phyloP scores from a whole-genome alignment of 1,140 invertebrate species.

The Lasaia peninsularis region DNA sequence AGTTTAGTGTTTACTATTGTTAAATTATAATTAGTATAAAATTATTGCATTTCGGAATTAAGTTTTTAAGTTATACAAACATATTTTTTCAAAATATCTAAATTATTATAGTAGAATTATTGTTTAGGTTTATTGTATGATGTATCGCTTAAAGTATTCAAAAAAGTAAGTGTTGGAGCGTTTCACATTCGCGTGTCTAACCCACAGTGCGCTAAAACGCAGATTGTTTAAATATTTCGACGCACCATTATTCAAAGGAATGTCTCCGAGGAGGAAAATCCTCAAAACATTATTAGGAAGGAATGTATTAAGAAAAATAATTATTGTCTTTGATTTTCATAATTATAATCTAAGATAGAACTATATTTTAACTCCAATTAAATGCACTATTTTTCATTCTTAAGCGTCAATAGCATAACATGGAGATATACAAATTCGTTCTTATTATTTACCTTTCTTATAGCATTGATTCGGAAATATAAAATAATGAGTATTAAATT shows the following conservation, averaged over 20 bases:
- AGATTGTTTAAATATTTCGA: slow-evolving; percentile 10
- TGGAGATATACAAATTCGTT: neutral
- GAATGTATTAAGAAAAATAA: slow-evolving; percentile 4
- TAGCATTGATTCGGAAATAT: neutral
- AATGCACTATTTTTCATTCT: slow-evolving; percentile 1
- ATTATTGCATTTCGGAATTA: no score
- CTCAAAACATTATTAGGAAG: slow-evolving; percentile 1
- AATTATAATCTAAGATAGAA: slow-evolving; percentile 4
- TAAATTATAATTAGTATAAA: no score
- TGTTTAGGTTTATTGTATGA: no score
- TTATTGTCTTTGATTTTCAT: slow-evolving; percentile 1
- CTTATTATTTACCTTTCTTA: neutral
- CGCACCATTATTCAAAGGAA: slow-evolving; percentile 9
- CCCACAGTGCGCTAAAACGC: slow-evolving; percentile 35
- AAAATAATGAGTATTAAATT: slow-evolving; percentile 1
- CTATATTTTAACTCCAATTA: slow-evolving; percentile 5
- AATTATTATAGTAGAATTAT: no score
- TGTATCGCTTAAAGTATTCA: no score
- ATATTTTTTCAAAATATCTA: no score
- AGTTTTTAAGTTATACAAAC: no score
- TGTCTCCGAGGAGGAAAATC: neutral
- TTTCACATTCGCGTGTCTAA: slow-evolving; percentile 59
- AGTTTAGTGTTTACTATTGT: no score
- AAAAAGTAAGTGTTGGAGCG: slow-evolving; percentile 26
- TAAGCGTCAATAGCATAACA: neutral